Base-by-base conservation (phyloP, 1,140 invertebrate genomes). In the Hypsibius dujardini region DNA sequence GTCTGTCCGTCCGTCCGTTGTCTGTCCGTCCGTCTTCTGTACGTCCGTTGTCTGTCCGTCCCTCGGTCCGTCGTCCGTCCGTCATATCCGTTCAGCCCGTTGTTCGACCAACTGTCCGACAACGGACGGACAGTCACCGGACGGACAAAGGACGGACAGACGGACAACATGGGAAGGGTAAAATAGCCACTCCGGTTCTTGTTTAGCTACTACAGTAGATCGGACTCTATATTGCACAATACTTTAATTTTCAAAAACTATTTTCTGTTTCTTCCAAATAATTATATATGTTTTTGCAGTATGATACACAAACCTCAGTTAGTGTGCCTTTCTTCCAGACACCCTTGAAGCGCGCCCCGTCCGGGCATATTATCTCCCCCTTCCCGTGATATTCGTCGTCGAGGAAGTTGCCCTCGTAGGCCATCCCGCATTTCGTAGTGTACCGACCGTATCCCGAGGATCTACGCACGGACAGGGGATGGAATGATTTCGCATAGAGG, bases 361-460 rank as follows among this genome's bases (percentile, higher is more conserved):
- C 62, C 12, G 62, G 62, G 42, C 45, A 67, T 7, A 67, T 42
- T 67, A 67, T 67, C 42, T 67, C 12, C 7, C 62, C 62, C 42
- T 67, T 45, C 42, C 62, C 62, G 45, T 67, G 62, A 42, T 67
- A 67, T 7, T 15, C 12, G 42, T 67, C 62, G 42, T 67, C 62
- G 12, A 15, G 12, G 62, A 67, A 67, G 12, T 45, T 42, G 12
- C 62, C 62, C 45, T 67, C 62, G 62, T 67, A 67, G 12, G 45
- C 62, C 62, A 67, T 42, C 12, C 62, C 62, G 7, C 3, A 12
- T 42, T 67, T 67, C 12, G 12, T 15, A 42, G 42, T 45, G 62
- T 67, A 67, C 12, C 62, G 62, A 3, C 62, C 62, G 42, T 7
- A 12, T 7, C 50, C 50, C 7, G 7, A 12, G 7, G 50, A 7